phyloP scores from a whole-genome alignment of 2,797 vertebrate genomes.

The Ambastaia sidthimunki region DNA sequence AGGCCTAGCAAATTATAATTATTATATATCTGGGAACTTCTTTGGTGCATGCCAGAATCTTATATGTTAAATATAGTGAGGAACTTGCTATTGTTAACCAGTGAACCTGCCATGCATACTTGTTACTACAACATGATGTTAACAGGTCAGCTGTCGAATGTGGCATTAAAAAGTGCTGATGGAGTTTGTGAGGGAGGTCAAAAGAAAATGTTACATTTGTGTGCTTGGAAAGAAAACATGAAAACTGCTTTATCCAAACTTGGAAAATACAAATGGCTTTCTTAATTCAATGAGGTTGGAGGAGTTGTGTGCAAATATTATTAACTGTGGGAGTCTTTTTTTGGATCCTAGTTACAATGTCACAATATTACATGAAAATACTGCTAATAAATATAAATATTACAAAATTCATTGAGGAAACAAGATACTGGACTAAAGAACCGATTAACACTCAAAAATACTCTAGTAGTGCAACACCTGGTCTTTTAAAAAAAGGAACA shows the following conservation, averaged over 20 bases:
- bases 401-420: constrained; percentile 35
- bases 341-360: constrained; percentile 28
- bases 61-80: constrained; percentile 1
- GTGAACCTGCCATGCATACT: neutral
- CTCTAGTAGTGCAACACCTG: constrained; percentile 39
- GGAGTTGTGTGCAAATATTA: constrained; percentile 44
- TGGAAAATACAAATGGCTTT: neutral
- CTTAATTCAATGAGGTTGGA: constrained; percentile 3
- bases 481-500: constrained; percentile 20
- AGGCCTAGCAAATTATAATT: neutral
- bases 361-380: constrained; percentile 39
- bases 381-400: constrained; percentile 44
- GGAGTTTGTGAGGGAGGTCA: neutral
- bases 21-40: neutral
- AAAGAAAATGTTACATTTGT: neutral
- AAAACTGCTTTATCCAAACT: neutral
- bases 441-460: constrained; percentile 36
- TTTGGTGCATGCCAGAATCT: constrained; percentile 29
- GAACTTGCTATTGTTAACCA: constrained; percentile 12
- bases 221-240: neutral
- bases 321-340: constrained; percentile 2
- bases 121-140: constrained; percentile 13
- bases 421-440: constrained; percentile 3
- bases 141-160: neutral
- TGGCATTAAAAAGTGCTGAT: constrained; percentile 7